Base-by-base conservation (phyloP, 1,140 invertebrate species). In the Achatina immaculata region DNA sequence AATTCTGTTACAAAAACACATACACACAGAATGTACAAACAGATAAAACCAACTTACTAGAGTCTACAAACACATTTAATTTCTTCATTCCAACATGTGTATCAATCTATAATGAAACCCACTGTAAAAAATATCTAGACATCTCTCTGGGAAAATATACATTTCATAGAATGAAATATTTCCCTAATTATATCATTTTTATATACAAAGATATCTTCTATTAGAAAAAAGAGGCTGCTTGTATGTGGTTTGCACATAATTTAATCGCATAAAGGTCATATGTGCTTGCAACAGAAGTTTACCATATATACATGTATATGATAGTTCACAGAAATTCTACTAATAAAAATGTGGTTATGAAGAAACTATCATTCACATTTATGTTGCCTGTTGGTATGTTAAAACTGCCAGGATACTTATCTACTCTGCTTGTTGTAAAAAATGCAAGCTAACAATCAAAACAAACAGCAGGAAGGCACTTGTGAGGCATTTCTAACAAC, bases 41-140 rank as follows among this genome's bases (percentile, higher is more conserved):
- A n/a, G n/a, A n/a, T n/a, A n/a, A n/a, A n/a, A 38, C 43, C 9
- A 4, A 31, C 19, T 73, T 9, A 31, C 4, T 73, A 16, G 34
- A 43, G 14, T 45, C 28, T 42, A 31, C 43, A 73, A 55, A 31
- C 16, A 40, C 16, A 40, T 24, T 74, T 74, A 51, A 40, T 74
- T 71, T 11, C 28, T 68, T 40, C 11, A n/a, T 24, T 71, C 36
- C 58, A 62, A 62, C 58, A 62, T 31, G 58, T 62, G 58, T 62
- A 62, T 6, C 28, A 62, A 2, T 62, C 58, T 40, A 71, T 38
- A 71, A 68, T 31, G 14, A 68, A 68, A 68, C 28, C n/a, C 11
- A 34, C 24, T 55, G 48, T 21, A 68, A 34, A 68, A 68, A 21
- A 68, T 16, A 68, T 11, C n/a, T 42, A 4, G 16, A 40, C 36